Evolutionary conservation across 2,797 vertebrate species (phyloP).

Genomic region (Macrochelys suwanniensis): DNA sequence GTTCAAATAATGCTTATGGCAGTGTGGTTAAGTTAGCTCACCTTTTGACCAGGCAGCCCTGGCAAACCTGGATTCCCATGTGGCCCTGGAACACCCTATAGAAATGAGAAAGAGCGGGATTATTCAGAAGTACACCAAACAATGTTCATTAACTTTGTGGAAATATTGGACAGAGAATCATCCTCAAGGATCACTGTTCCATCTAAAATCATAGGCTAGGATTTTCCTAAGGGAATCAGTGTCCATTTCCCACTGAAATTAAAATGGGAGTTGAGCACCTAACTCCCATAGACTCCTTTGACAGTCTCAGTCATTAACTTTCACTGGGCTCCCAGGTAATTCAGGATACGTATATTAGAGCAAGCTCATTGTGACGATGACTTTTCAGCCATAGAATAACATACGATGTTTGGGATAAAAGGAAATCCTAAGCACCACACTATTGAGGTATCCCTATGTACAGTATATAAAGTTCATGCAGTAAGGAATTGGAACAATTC

Average conservation of each 20-base stretch:
- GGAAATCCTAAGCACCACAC: not conserved
- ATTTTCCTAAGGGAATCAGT: not conserved
- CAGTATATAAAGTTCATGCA: not conserved
- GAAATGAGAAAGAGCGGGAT: not conserved
- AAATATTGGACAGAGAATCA: not conserved
- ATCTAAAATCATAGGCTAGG: not conserved
- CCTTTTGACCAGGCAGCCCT: constrained; percentile 93
- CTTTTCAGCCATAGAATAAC: not conserved
- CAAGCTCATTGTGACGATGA: not conserved
- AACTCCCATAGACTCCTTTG: not conserved
- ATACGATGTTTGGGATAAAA: not conserved
- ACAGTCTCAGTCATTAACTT: not conserved
- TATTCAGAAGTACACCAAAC: not conserved
- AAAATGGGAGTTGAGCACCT: not conserved
- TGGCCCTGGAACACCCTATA: constrained; percentile 91
- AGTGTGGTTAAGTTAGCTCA: constrained; percentile 76
- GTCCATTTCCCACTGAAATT: not conserved
- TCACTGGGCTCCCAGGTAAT: not conserved
- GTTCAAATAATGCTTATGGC: not conserved
- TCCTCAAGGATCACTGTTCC: not conserved
- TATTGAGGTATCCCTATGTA: not conserved
- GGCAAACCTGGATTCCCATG: constrained; percentile 93
- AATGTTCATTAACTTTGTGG: not conserved
- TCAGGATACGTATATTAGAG: not conserved
- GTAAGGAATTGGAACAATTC: not conserved